Conservation (phyloP, 2,888 invertebrate species). For the Drosophila trichaetosa region DNA sequence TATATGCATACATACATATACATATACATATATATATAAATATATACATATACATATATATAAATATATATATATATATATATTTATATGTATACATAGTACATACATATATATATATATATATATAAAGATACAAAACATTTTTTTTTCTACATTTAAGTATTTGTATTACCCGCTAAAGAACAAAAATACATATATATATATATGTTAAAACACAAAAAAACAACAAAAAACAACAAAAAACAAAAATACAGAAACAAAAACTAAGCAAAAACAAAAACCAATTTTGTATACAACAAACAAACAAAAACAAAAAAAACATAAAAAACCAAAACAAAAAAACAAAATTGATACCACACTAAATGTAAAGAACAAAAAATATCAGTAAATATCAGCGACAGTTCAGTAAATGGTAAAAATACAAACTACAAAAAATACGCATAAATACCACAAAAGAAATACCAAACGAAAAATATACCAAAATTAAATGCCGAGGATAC, state of each 20-base stretch:
- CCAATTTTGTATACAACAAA: constrained; percentile 65
- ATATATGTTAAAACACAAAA: constrained; percentile 35
- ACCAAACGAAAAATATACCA: constrained; percentile 19
- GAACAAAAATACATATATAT: constrained; percentile 42
- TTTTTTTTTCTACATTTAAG: constrained; percentile 72
- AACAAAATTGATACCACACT: constrained; percentile 42
- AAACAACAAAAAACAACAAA: constrained; percentile 23
- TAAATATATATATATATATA: constrained; percentile 43
- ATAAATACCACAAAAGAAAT: constrained; percentile 37
- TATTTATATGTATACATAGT: constrained; percentile 42
- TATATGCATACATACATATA: constrained; percentile 30
- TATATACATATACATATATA: constrained; percentile 31
- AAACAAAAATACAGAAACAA: constrained; percentile 36
- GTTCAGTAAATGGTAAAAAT: constrained; percentile 50
- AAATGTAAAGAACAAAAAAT: constrained; percentile 62
- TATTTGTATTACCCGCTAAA: constrained; percentile 75
- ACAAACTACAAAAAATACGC: constrained; percentile 47
- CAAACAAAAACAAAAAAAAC: constrained; percentile 30
- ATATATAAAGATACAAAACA: constrained; percentile 47
- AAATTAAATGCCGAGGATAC: constrained; percentile 28
- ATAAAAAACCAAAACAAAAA: constrained; percentile 43
- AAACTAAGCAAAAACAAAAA: constrained; percentile 52
- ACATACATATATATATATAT: constrained; percentile 7
- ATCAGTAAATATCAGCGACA: constrained; percentile 74
- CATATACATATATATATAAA: constrained; percentile 27